These are phyloP conservation scores for Pseudopipra pipra DNA, from an alignment of 2,113 vertebrate species.

Conservation along the genomic window DNA sequence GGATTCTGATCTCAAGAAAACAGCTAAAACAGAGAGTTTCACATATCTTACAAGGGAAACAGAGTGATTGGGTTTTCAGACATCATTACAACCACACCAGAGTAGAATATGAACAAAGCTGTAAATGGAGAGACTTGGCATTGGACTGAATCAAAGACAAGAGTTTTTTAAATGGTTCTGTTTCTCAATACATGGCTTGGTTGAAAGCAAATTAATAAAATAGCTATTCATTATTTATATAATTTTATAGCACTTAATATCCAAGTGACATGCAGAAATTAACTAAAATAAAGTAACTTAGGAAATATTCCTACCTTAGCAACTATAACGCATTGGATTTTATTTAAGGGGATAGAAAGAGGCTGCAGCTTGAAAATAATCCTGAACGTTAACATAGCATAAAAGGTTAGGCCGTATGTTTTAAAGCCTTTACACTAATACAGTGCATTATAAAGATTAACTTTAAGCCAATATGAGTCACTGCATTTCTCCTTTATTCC, in stretches of 20 bases:
- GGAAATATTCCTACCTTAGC: not conserved
- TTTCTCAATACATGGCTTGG: not conserved
- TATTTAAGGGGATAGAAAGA: not conserved
- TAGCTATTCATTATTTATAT: not conserved
- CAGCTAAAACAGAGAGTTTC: not conserved
- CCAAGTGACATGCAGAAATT: not conserved
- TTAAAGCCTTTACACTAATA: not conserved
- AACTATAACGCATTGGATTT: not conserved
- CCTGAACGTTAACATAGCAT: not conserved
- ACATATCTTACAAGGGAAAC: not conserved
- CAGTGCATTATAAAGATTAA: not conserved
- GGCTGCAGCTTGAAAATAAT: not conserved
- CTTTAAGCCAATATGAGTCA: not conserved
- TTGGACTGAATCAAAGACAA: not conserved
- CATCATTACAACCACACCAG: not conserved
- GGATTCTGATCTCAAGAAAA: not conserved
- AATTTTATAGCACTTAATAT: not conserved
- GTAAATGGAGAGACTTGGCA: not conserved
- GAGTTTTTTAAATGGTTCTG: not conserved
- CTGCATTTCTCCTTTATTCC: not conserved
- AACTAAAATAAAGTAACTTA: conserved; percentile 1
- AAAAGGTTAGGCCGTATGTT: not conserved
- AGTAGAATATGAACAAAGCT: not conserved
- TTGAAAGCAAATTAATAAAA: not conserved
- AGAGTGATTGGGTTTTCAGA: not conserved